phyloP scores from a whole-genome alignment of 2,888 invertebrate species.

The Caenorhabditis virilis region DNA sequence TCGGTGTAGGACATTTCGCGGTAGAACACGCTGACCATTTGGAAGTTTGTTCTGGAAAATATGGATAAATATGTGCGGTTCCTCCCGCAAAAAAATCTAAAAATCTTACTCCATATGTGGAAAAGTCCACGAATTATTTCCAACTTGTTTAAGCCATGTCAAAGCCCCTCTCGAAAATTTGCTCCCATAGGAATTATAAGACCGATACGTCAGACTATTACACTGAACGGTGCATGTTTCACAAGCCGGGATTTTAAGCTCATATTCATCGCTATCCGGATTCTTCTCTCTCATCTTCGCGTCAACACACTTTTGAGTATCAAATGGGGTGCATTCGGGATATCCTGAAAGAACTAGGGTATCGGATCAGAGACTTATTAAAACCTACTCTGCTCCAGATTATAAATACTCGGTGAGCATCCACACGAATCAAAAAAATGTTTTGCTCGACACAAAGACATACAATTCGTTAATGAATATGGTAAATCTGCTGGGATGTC shows the following conservation, averaged over 20 bases:
- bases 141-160: slow-evolving; percentile 46
- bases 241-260: slow-evolving; percentile 4
- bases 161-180: slow-evolving; percentile 54
- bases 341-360: slow-evolving; percentile 21
- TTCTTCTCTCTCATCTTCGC: slow-evolving; percentile 7
- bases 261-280: neutral
- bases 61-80: too few relatives aligned
- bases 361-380: neutral
- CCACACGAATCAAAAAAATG: slow-evolving; percentile 42
- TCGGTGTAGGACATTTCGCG: slow-evolving; percentile 62
- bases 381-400: slow-evolving; percentile 40
- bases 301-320: slow-evolving; percentile 39
- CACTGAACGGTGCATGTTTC: slow-evolving; percentile 16
- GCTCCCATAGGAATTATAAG: slow-evolving; percentile 60
- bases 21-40: slow-evolving; percentile 56
- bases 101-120: too few relatives aligned
- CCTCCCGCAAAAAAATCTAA: too few relatives aligned
- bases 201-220: slow-evolving; percentile 52
- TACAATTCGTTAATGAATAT: slow-evolving; percentile 43
- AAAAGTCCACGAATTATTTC: too few relatives aligned
- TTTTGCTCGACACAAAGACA: slow-evolving; percentile 36
- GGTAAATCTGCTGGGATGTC: slow-evolving; percentile 29
- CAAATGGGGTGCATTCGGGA: slow-evolving; percentile 37
- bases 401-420: slow-evolving; percentile 49
- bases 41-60: slow-evolving; percentile 51